These are phyloP conservation scores for Oasisia sp. DNA, from an alignment of 2,888 invertebrate genomes.

Conservation along the genomic window DNA sequence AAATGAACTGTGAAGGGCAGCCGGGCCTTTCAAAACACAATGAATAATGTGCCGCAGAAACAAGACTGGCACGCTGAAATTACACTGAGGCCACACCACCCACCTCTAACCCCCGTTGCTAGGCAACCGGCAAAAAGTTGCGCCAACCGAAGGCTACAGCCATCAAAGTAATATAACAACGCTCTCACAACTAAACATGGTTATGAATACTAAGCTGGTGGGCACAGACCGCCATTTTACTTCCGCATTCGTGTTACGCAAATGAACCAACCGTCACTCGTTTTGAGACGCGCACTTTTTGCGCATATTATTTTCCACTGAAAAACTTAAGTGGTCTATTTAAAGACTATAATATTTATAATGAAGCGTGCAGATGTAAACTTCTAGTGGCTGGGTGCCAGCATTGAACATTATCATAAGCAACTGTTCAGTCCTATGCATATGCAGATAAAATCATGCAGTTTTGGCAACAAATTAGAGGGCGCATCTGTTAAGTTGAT, in stretches of 20 bases:
- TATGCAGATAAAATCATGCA: neutral
- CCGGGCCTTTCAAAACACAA: neutral
- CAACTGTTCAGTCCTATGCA: neutral
- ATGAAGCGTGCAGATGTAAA: neutral
- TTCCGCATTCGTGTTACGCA: neutral
- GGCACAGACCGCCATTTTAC: neutral
- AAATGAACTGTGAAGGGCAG: conserved; percentile 12
- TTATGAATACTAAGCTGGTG: neutral
- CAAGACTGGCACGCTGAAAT: neutral
- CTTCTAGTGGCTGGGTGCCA: neutral
- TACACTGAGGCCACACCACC: neutral
- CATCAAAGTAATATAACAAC: neutral
- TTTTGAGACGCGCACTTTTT: neutral
- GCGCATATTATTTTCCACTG: neutral
- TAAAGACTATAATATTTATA: neutral
- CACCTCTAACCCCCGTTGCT: conserved; percentile 17
- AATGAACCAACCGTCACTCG: neutral
- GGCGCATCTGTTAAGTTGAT: neutral
- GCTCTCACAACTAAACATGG: neutral
- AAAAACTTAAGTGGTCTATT: neutral
- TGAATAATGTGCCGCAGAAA: neutral
- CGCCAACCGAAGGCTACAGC: neutral
- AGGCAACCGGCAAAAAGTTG: neutral
- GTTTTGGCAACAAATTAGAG: neutral
- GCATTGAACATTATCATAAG: neutral